A percentile compares a stretch with the other conserved stretches of the same genome.
Conservation (phyloP, 2,797 vertebrate genomes). For the Parauchenoglanis punctatus region DNA sequence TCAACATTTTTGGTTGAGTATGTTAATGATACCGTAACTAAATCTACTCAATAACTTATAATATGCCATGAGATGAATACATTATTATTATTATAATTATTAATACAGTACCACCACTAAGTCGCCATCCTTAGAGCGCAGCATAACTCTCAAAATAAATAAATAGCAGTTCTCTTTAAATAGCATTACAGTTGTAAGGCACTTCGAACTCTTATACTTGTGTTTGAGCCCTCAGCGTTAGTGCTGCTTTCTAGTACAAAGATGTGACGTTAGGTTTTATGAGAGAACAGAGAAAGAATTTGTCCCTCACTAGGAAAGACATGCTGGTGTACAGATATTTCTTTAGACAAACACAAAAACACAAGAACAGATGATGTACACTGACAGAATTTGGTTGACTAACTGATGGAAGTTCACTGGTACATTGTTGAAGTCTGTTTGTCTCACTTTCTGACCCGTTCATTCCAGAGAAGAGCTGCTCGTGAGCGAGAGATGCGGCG, state of each 20-base stretch:
- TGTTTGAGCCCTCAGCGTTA: slow-evolving; percentile 73
- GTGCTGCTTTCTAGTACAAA: slow-evolving; percentile 53
- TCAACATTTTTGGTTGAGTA: slow-evolving; percentile 95
- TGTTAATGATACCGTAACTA: slow-evolving; percentile 94
- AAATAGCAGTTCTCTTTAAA: slow-evolving; percentile 83
- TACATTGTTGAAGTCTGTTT: slow-evolving; percentile 26
- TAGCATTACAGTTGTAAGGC: slow-evolving; percentile 96
- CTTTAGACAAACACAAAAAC: slow-evolving; percentile 40
- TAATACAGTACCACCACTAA: slow-evolving; percentile 96
- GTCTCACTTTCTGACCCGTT: neutral
- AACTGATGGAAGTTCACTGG: slow-evolving; percentile 21
- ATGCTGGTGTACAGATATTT: slow-evolving; percentile 50
- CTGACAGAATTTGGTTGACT: slow-evolving; percentile 27
- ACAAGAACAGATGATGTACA: slow-evolving; percentile 34
- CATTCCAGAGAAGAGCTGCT: slow-evolving; percentile 14
- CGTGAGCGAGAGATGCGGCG: slow-evolving; percentile 15
- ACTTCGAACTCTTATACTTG: slow-evolving; percentile 63
- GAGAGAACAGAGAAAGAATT: slow-evolving; percentile 41
- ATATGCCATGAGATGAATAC: slow-evolving; percentile 99
- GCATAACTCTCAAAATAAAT: slow-evolving; percentile 99
- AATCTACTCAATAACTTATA: slow-evolving; percentile 98
- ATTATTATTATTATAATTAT: slow-evolving; percentile 70
- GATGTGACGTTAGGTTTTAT: slow-evolving; percentile 25
- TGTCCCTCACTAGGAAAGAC: slow-evolving; percentile 39
- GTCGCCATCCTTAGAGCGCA: slow-evolving; percentile 90